Conservation (phyloP, 2,113 vertebrate genomes). For the Coreoperca whiteheadi region DNA sequence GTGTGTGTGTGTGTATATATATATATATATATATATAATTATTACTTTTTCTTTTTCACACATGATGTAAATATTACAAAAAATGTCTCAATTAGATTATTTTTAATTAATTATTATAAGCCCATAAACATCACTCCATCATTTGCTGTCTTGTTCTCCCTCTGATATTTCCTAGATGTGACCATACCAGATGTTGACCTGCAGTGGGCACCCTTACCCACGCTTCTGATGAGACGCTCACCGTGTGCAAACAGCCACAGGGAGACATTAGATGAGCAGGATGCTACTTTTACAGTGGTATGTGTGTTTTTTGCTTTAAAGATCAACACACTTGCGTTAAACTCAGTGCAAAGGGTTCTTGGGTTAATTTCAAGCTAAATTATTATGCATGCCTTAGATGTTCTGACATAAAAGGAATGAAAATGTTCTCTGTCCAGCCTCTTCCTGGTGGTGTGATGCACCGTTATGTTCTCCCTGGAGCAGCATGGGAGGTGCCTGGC, state of each 20-base stretch:
- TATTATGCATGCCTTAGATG: background rate
- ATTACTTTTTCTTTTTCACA: too few species aligned
- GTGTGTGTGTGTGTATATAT: too few species aligned
- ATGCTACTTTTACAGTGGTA: conserved; percentile 71
- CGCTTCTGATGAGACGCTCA: conserved; percentile 64
- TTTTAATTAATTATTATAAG: too few species aligned
- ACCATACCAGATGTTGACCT: conserved; percentile 72
- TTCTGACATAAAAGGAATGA: background rate
- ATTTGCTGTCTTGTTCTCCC: background rate
- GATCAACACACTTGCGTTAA: background rate
- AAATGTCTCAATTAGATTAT: background rate
- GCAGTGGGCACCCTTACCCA: conserved; percentile 81
- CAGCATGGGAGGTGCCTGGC: conserved; percentile 55
- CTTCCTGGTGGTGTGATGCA: conserved; percentile 83
- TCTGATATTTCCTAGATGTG: conserved; percentile 45
- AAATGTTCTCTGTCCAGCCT: conserved; percentile 69
- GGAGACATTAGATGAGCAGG: conserved; percentile 37
- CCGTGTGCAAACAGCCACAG: background rate
- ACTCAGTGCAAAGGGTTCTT: background rate
- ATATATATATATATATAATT: too few species aligned
- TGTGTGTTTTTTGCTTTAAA: conserved; percentile 14
- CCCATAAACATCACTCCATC: background rate
- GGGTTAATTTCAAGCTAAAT: background rate
- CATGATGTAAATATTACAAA: background rate
- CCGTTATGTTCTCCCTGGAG: conserved; percentile 80